phyloP scores from a whole-genome alignment of 2,113 vertebrate genomes.

The Toxostoma redivivum region DNA sequence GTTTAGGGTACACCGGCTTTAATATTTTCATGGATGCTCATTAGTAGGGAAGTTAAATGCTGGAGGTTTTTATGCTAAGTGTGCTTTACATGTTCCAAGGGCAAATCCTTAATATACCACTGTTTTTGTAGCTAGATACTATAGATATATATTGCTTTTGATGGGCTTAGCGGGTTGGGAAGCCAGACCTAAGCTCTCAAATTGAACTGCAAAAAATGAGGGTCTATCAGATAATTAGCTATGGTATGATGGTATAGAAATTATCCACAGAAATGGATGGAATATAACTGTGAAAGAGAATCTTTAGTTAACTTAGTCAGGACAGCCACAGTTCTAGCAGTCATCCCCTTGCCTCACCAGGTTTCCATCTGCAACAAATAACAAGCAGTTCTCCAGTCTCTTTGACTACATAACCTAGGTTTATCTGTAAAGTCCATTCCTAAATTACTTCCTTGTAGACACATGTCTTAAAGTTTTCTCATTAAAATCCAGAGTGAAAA shows the following conservation, averaged over 20 bases:
- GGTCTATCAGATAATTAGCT: background rate
- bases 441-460: background rate
- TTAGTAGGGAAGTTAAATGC: background rate
- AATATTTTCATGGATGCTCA: background rate
- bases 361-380: background rate
- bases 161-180: background rate
- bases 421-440: background rate
- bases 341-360: background rate
- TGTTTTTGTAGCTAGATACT: background rate
- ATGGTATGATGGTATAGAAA: background rate
- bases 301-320: background rate
- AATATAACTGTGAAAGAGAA: background rate
- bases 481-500: background rate
- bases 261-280: background rate
- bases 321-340: background rate
- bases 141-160: background rate
- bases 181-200: background rate
- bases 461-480: background rate
- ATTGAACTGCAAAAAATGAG: background rate
- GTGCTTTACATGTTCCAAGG: background rate
- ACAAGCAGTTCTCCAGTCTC: background rate
- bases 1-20: background rate
- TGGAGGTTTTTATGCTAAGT: accelerated
- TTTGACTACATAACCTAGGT: background rate
- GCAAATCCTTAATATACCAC: background rate